Evolutionary conservation across 2,797 vertebrate genomes (phyloP), one percentile per base, ranked within the genome.

Genomic region (Adelosebastes latens): DNA sequence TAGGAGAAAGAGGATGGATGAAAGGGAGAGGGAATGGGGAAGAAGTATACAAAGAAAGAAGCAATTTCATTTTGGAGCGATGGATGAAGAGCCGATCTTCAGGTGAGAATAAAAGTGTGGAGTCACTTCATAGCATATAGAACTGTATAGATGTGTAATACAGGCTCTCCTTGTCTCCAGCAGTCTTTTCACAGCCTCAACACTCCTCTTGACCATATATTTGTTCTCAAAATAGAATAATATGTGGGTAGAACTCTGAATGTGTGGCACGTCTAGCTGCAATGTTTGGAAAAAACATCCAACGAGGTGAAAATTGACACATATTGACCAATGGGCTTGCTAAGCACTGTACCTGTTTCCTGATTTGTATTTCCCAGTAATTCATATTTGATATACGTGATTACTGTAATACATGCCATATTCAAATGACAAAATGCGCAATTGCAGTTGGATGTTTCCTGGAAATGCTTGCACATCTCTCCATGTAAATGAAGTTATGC

Each of bases 211-310:
- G 22, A 77, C 39, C n/a, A 31, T 71, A 27, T 36, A 49, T 78
- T 59, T 53, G 24, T 69, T 70, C 71, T 59, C 25, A 62, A 59
- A 76, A 70, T 74, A 86, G 56, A 82, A 69, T n/a, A 6, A 25
- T 27, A 77, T 77, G 77, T 71, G 46, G 64, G 55, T 10, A 72
- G 42, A 14, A 32, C 10, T 16, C 20, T 10, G 5, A 64, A 31
- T 88, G 32, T 18, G 10, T 22, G n/a, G 27, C 27, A 32, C 32
- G 5, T 36, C 16, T 62, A 16, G 24, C 31, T 7, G 5, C 18
- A 42, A 27, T 36, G 34, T 55, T 68, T 55, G 49, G 25, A 3
- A 14, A 63, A 27, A 77, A 20, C 34, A 39, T 10, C 16, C 18
- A 22, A 65, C 3, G 2, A 25, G 22, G 5, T 36, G 27, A 74